Conservation (phyloP, 2,797 vertebrate species). For the Meriones psammophilus region DNA sequence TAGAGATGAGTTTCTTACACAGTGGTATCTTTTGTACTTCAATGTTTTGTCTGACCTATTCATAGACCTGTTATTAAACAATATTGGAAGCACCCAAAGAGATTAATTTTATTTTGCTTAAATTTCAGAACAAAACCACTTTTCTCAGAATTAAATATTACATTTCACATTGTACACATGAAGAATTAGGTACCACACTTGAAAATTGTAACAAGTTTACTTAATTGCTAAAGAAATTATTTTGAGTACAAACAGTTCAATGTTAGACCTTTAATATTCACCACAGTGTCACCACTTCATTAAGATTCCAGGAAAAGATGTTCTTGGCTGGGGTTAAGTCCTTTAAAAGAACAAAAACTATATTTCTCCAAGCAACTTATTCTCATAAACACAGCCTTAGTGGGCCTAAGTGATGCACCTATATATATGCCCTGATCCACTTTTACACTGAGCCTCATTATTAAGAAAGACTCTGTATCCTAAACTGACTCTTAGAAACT, state of each 20-base stretch:
- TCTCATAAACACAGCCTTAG: background rate
- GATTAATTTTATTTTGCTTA: background rate
- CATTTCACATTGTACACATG: background rate
- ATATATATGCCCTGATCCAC: rapidly evolving
- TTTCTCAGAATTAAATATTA: background rate
- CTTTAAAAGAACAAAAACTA: background rate
- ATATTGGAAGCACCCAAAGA: background rate
- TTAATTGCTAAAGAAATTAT: background rate
- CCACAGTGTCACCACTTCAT: background rate
- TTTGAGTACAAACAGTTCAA: background rate
- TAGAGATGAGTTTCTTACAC: background rate
- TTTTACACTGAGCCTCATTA: background rate
- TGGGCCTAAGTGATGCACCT: background rate
- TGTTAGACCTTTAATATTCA: background rate
- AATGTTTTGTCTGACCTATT: background rate
- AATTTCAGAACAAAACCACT: background rate
- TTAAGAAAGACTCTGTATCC: too few species aligned
- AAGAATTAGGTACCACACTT: background rate
- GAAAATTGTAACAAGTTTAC: background rate
- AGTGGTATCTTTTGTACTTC: background rate
- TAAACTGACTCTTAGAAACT: background rate
- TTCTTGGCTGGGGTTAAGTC: background rate
- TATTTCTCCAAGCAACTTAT: background rate
- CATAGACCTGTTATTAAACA: background rate
- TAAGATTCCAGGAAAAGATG: background rate